phyloP scores from a whole-genome alignment of 2,888 invertebrate genomes.

The Acanthococcus lagerstroemiae region DNA sequence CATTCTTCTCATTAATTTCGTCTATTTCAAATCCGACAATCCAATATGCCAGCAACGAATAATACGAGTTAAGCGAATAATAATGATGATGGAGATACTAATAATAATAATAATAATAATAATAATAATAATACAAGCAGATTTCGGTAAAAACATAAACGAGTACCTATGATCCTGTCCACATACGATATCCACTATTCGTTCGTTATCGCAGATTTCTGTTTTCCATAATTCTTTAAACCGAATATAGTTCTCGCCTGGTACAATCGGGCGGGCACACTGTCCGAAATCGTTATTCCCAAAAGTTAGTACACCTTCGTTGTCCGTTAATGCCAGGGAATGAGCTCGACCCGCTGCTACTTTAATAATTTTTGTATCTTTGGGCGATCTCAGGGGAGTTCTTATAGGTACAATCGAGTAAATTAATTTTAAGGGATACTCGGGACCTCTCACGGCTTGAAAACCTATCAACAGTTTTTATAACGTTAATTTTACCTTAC shows the following conservation, averaged over 20 bases:
- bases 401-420: constrained; percentile 60
- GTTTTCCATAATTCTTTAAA: constrained; percentile 53
- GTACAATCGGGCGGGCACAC: constrained; percentile 71
- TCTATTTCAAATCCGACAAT: too few relatives aligned
- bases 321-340: constrained; percentile 63
- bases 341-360: constrained; percentile 83
- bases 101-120: too few relatives aligned
- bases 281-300: constrained; percentile 93
- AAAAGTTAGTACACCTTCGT: constrained; percentile 68
- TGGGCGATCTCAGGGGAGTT: constrained; percentile 53
- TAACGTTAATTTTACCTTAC: too few relatives aligned
- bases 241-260: constrained; percentile 58
- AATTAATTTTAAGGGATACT: constrained; percentile 57
- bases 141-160: too few relatives aligned
- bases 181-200: constrained; percentile 60
- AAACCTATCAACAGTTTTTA: too few relatives aligned
- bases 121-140: too few relatives aligned
- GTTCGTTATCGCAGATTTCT: constrained; percentile 50
- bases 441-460: constrained; percentile 45
- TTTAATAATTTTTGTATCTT: constrained; percentile 47
- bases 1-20: too few relatives aligned
- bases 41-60: constrained; percentile 34
- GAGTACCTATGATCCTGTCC: constrained; percentile 89
- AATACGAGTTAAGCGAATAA: constrained; percentile 2
- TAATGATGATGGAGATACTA: constrained; percentile 32